A percentile compares a stretch with the other conserved stretches of the same genome.
phyloP scores from a whole-genome alignment of 2,797 vertebrate species.

The Siniperca obscura region DNA sequence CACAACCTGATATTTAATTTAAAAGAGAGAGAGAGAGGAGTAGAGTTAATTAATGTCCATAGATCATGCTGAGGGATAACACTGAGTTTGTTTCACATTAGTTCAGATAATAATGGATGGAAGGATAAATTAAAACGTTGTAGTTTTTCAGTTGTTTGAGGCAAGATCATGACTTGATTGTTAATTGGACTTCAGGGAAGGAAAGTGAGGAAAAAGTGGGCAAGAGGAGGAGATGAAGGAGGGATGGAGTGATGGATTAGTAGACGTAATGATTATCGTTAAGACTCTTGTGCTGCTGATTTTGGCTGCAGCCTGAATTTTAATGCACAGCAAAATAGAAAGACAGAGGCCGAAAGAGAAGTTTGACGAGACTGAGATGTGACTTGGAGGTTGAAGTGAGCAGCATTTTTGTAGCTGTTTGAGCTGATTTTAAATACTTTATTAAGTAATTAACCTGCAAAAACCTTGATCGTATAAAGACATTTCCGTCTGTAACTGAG shows the following conservation, averaged over 20 bases:
- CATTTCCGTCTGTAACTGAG: neutral
- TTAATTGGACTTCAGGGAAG: constrained; percentile 42
- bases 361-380: constrained; percentile 5
- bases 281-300: constrained; percentile 51
- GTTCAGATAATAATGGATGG: constrained; percentile 51
- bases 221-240: constrained; percentile 7
- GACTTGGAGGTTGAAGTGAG: neutral
- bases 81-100: constrained; percentile 59
- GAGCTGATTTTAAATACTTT: neutral
- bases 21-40: neutral
- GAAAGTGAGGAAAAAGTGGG: neutral
- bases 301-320: constrained; percentile 39
- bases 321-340: constrained; percentile 15
- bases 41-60: constrained; percentile 59
- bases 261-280: constrained; percentile 42
- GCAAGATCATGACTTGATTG: constrained; percentile 47
- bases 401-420: neutral
- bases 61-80: constrained; percentile 51
- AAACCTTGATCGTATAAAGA: neutral
- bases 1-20: constrained; percentile 52
- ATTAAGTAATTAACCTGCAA: neutral
- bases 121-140: constrained; percentile 46
- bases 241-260: constrained; percentile 35
- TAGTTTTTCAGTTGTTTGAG: constrained; percentile 32
- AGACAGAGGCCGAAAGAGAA: neutral